phyloP scores from a whole-genome alignment of 2,797 vertebrate species.

The Carduelis carduelis region DNA sequence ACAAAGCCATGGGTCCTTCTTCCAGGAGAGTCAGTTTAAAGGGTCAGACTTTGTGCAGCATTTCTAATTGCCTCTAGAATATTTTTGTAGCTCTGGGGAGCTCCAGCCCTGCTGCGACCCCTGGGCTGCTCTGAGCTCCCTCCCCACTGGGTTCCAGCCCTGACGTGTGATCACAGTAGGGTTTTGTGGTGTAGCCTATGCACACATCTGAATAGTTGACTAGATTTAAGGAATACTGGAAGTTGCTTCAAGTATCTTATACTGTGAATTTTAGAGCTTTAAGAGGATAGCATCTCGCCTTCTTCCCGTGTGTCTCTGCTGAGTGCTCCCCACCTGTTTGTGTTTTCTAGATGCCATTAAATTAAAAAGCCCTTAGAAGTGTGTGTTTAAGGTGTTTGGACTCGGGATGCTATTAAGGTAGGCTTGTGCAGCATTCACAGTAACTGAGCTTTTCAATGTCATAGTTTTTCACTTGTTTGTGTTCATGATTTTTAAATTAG shows the following conservation, averaged over 20 bases:
- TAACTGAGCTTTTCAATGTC: background rate
- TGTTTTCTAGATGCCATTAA: slow-evolving; percentile 25
- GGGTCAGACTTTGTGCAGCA: background rate
- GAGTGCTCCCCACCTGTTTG: background rate
- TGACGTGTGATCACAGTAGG: background rate
- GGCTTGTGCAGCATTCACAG: slow-evolving; percentile 22
- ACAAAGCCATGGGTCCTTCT: background rate
- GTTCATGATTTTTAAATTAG: slow-evolving; percentile 44
- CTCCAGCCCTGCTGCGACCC: background rate
- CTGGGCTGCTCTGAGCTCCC: background rate
- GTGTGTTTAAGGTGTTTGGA: slow-evolving; percentile 12
- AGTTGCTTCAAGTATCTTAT: slow-evolving; percentile 63
- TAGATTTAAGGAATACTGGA: slow-evolving; percentile 63
- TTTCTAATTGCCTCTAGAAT: background rate
- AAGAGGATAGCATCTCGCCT: slow-evolving; percentile 51
- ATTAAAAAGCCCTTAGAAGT: slow-evolving; percentile 39
- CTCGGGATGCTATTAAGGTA: slow-evolving; percentile 23
- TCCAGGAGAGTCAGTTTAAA: background rate
- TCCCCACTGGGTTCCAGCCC: background rate
- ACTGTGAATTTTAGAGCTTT: slow-evolving; percentile 74
- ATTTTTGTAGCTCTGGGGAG: background rate
- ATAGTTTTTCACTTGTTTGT: slow-evolving; percentile 34
- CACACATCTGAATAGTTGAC: slow-evolving; percentile 30
- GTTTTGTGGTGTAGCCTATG: slow-evolving; percentile 28
- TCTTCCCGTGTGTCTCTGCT: background rate